phyloP scores from a whole-genome alignment of 2,113 vertebrate genomes.

The Megaptera novaeangliae region DNA sequence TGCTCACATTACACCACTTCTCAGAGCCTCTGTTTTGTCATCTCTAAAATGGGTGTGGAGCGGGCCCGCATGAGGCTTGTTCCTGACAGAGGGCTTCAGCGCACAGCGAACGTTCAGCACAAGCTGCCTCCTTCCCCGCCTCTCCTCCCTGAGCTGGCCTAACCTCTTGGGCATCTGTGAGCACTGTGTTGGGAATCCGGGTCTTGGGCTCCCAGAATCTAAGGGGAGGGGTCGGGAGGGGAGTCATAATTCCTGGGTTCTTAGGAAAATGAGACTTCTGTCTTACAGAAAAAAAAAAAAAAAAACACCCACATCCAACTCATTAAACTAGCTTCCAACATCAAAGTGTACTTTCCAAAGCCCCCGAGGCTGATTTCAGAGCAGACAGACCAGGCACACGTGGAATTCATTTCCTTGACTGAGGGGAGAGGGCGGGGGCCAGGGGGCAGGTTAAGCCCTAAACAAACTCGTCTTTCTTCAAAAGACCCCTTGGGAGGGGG shows the following conservation, averaged over 20 bases:
- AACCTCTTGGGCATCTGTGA: not conserved
- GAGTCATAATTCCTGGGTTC: not conserved
- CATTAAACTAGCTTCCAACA: not conserved
- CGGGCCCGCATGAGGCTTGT: not conserved
- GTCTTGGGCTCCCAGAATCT: not conserved
- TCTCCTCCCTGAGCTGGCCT: not conserved
- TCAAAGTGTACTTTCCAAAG: not conserved
- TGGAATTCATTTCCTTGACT: conserved; percentile 31
- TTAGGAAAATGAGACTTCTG: conserved; percentile 33
- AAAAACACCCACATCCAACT: not conserved
- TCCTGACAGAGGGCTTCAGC: fast-evolving
- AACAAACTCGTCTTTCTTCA: conserved; percentile 42
- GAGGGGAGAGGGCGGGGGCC: not conserved
- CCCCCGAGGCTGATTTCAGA: not conserved
- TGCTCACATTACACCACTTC: fast-evolving
- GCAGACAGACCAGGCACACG: not conserved
- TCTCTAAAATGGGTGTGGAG: not conserved
- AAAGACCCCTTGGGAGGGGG: not conserved
- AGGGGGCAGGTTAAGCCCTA: not conserved
- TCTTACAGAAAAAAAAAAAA: not conserved
- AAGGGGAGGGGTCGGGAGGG: too few relatives aligned
- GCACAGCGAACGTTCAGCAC: not conserved
- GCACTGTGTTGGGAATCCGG: not conserved
- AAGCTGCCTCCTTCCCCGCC: not conserved
- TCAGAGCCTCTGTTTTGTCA: not conserved